Evolutionary conservation across 2,888 invertebrate species (phyloP).

Genomic region (Lasioglossum morio): DNA sequence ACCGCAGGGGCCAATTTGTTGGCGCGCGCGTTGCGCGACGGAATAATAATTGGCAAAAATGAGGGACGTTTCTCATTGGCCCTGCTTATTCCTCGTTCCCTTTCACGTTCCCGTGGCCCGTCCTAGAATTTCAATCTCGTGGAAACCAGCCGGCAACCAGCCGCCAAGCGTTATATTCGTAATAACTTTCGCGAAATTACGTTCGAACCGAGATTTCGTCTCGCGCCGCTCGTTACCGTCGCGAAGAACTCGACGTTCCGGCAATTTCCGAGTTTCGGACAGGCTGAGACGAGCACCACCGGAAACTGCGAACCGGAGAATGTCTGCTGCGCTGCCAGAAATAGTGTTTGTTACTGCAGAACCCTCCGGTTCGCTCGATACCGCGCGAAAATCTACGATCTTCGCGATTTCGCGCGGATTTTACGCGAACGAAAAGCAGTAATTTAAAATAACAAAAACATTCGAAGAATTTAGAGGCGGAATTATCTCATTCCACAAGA

Average conservation of each 20-base stretch:
- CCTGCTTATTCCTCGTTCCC: conserved; percentile 16
- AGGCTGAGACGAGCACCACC: neutral
- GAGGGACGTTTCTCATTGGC: conserved; percentile 28
- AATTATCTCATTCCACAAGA: neutral
- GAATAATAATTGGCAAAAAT: conserved; percentile 42
- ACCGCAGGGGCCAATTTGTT: neutral
- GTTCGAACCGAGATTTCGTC: conserved; percentile 46
- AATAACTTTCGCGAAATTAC: conserved; percentile 57
- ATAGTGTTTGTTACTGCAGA: neutral
- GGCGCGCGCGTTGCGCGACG: neutral
- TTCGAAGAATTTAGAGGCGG: no score
- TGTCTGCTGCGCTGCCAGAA: neutral
- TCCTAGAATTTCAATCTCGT: conserved; percentile 39
- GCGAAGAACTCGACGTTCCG: neutral
- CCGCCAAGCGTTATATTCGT: conserved; percentile 28
- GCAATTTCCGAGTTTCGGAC: conserved; percentile 24
- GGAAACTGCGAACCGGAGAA: neutral
- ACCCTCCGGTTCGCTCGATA: neutral
- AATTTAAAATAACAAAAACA: no score
- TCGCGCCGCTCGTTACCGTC: conserved; percentile 6
- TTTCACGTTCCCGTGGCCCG: neutral
- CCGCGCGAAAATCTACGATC: neutral
- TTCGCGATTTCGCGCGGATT: neutral
- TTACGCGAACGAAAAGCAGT: no score
- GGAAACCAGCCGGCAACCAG: neutral